Evolutionary conservation across 1,140 invertebrate species (phyloP), one percentile per base, ranked within the genome.

Genomic region (Pseudomyrmex flavicornis): DNA sequence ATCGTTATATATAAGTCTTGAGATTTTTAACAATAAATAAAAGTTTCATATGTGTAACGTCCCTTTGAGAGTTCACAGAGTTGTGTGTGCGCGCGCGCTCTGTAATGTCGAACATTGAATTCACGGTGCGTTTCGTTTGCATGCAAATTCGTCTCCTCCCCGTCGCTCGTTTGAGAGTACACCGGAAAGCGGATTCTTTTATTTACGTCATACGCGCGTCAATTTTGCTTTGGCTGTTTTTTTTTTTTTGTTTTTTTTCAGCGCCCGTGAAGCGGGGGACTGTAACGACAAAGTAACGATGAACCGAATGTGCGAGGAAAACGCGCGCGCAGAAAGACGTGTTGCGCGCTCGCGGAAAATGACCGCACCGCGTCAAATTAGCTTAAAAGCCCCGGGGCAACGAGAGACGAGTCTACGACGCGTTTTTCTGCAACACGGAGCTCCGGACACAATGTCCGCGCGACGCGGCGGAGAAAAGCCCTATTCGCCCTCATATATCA

Each of bases 401-500:
- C 74, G 35, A 26, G 22, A 2, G 2, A 35, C 54, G 65, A 13
- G 26, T 26, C 66, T 48, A 50, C 35, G 59, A 48, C 65, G 52
- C 52, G 26, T 79, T 17, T 35, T 35, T 52, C 54, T 20, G 76
- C 76, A 22, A 80, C 76, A 80, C 1, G 56, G 7, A 5, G 66
- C 10, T 54, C 20, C 15, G 54, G 54, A 44, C 46, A 65, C 70
- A 52, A 52, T 76, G 62, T 58, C 54, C 72, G 56, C 73, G 76
- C 20, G 69, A 35, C 22, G 20, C 46, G 35, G 22, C 35, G 48
- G 66, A 82, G 80, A 59, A 72, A 77, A 83, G 74, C 77, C 35
- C 74, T 44, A 79, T 74, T 48, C 70, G 80, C 20, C 56, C 88
- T 86, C 88, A 85, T 89, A 89, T 77, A 89, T 89, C 88, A 89